A percentile compares a stretch with the other conserved stretches of the same genome.
Evolutionary conservation across 2,888 invertebrate species (phyloP).

Genomic region (Xestia rhomboidea): DNA sequence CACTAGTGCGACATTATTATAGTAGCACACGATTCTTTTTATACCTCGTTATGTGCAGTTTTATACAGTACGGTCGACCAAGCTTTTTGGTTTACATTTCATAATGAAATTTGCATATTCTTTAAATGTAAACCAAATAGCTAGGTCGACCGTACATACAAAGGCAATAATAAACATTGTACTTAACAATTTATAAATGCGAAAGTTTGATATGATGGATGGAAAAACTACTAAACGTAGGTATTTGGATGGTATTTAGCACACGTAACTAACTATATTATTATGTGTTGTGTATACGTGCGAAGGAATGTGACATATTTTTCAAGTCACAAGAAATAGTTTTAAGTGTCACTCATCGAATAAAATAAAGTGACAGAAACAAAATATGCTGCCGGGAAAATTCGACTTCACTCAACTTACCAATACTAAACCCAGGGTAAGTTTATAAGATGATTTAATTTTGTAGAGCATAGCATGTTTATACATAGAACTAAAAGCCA

Average conservation of each 20-base stretch:
- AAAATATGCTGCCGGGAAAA: background rate
- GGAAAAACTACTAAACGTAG: too few species aligned
- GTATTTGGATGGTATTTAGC: too few species aligned
- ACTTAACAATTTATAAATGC: background rate
- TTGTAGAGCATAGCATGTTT: background rate
- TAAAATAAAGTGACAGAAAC: background rate
- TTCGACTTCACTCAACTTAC: background rate
- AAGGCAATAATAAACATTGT: background rate
- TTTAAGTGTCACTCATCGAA: background rate
- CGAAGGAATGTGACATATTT: background rate
- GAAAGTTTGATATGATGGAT: background rate
- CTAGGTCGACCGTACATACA: too few species aligned
- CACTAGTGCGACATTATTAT: background rate
- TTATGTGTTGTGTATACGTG: background rate
- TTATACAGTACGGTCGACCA: background rate
- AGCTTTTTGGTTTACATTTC: too few species aligned
- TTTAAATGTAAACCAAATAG: too few species aligned
- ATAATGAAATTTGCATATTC: too few species aligned
- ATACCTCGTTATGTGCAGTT: too few species aligned
- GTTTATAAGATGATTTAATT: background rate
- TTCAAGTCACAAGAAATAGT: background rate
- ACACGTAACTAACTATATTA: too few species aligned
- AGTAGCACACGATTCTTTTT: background rate
- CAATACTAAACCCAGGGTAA: background rate
- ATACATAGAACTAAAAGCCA: background rate